Base-by-base conservation (phyloP, 2,797 vertebrate genomes). In the Lutjanus campechanus region DNA sequence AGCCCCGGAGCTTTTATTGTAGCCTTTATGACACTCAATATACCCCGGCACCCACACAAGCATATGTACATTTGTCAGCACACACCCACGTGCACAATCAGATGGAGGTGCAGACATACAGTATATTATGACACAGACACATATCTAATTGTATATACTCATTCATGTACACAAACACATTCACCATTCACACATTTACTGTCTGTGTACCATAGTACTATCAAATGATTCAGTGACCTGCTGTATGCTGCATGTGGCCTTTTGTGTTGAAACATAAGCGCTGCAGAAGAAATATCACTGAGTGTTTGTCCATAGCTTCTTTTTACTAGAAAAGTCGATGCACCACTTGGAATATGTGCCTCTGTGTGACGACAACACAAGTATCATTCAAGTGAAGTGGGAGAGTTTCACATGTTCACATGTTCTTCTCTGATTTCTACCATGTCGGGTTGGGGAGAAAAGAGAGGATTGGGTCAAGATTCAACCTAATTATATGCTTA, bases 1-100 rank as follows among this genome's bases (percentile, higher is more conserved):
- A 64, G 68, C 54, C 46, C 82, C 75, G 41, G 11, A 78, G 78
- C 80, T 74, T 88, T 88, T 76, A 88, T 77, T 82, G 79, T 77
- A 71, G 71, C 78, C 76, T 90, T 84, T 88, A 79, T 81, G 81
- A 86, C 69, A 82, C 62, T 61, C 68, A 53, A 12, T 77, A 86
- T 69, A 73, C 9, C 12, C 69, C 63, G 69, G 63, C 70, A 76
- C 71, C 74, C 75, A 72, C 82, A 65, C 58, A 59, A 19, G 61
- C 40, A 10, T 65, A 71, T 9, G 5, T 59, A 51, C 69, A 78
- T 78, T 77, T 82, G 80, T 77, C 66, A 60, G 64, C 74, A 40
- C 51, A 84, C 58, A 51, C 60, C 10, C 79, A 73, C 68, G 7
- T 69, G 56, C n/a, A 63, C 58, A 56, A 16, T 68, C 54, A 60